Base-by-base conservation (phyloP, 2,113 vertebrate species). In the Pseudolaguvia tuberculata region DNA sequence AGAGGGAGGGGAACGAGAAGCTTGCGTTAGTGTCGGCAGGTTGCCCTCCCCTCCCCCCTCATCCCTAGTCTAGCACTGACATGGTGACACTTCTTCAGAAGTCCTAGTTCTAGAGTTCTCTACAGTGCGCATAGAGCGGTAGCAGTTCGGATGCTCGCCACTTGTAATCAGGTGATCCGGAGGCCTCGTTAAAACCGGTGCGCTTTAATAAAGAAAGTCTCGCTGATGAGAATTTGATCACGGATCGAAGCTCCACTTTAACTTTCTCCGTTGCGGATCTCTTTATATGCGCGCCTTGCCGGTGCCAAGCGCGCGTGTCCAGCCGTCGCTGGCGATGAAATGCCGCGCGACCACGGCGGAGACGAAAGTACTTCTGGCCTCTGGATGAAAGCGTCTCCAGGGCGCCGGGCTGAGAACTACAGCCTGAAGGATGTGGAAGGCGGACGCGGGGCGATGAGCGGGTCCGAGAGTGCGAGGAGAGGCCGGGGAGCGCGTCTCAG, bases 401-500 rank as follows among this genome's bases (percentile, higher is more conserved):
- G 83, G 77, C 86, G 85, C 82, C 79, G 84, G 79, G 80, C 75
- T 57, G 84, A 87, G 87, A 89, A 86, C 79, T 88, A 86, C 87
- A 88, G 91, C 62, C 89, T 94, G 88, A 96, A 92, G 87, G 95
- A 98, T 93, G 95, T 96, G 87, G 95, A 96, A 90, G 90, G 89
- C 23, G 94, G 94, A 70, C 82, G 77, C 56, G 90, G 89, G 80
- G 87, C 86, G 86, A 89, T 90, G 88, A 90, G 79, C 74, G 86
- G 89, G 73, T 86, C 89, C 77, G 94, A 95, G 82, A 86, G 80
- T 85, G 91, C 87, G 80, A 87, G 91, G 83, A 89, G 91, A 85
- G 94, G 94, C 87, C 94, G 93, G 85, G 93, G 94, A 20, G 93
- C 94, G 85, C 94, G 96, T 79, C 94, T 98, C 88, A 98, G 95